Evolutionary conservation across 2,888 invertebrate species (phyloP).

Genomic region (Petrophora chlorosata): DNA sequence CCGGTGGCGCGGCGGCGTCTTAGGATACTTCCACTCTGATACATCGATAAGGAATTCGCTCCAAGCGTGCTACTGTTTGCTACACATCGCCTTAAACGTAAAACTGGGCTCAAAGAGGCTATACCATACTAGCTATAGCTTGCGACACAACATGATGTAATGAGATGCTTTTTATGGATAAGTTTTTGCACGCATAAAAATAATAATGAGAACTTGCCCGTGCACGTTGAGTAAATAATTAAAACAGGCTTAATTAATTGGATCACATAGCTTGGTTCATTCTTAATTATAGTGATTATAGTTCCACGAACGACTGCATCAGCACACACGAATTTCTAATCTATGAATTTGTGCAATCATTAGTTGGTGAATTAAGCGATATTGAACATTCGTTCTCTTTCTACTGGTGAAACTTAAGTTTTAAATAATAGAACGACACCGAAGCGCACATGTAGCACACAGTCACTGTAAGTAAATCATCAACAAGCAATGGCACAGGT

Average conservation of each 20-base stretch:
- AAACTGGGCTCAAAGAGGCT: no score
- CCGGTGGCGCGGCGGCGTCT: conserved; percentile 14
- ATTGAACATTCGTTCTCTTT: no score
- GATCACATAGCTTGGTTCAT: conserved; percentile 2
- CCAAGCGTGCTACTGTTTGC: conserved; percentile 51
- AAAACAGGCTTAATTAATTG: conserved; percentile 16
- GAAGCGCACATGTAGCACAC: no score
- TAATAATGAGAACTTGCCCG: conserved; percentile 21
- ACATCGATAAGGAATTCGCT: conserved; percentile 59
- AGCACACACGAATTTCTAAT: no score
- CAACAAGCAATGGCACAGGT: no score
- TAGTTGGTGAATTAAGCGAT: no score
- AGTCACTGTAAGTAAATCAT: no score
- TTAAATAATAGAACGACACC: no score
- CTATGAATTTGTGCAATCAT: no score
- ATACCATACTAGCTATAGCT: conserved; percentile 34
- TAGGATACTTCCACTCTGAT: conserved; percentile 42
- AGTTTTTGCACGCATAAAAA: conserved; percentile 23
- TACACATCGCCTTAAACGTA: conserved; percentile 50
- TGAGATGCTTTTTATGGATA: conserved; percentile 23
- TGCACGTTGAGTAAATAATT: conserved; percentile 18
- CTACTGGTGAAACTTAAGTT: no score
- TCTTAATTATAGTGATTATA: conserved; percentile 4
- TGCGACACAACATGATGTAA: conserved; percentile 38
- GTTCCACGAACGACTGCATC: no score